Base-by-base conservation (phyloP, 2,113 vertebrate species). In the Phylloscopus whistleri region DNA sequence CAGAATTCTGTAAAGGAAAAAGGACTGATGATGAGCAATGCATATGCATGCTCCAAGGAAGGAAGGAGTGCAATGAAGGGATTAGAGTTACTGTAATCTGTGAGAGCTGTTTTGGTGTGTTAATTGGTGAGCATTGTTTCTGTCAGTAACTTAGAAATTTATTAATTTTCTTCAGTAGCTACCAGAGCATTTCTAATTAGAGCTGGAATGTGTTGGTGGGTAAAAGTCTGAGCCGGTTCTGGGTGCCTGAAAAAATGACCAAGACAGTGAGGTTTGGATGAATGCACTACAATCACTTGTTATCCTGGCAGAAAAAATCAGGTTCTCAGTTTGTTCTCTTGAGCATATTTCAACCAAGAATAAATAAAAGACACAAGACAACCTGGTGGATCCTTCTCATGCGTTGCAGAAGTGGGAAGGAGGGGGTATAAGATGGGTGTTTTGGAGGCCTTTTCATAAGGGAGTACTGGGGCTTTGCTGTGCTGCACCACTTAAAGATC, bases 1-100 rank as follows among this genome's bases (percentile, higher is more conserved):
- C 46, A 76, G 66, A 58, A 39, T 27, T 20, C 30, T 70, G 16
- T 26, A 33, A 89, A 60, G 49, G 37, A 75, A 69, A 39, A 73
- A 63, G 52, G 11, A 14, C 26, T 89, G 48, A 19, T 20, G 21
- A 78, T 3, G 14, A 84, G 44, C 60, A 13, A 15, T 0, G 0
- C 0, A 0, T 49, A 15, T 0, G 0, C 0, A 0, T 49, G 28
- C 68, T 68, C 16, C 7, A 23, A 56, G 49, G 49, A 63, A 28
- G 63, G 8, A 55, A 49, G 8, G 23, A 60, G 4, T 48, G 2
- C 37, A 48, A 0, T 14, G 17, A 13, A 48, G 23, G 48, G 22
- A 15, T n/a, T 55, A 37, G 17, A 43, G 4, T 16, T 43, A 3
- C 9, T 26, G 14, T 35, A 3, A 21, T n/a, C 18, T 78, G 16